Evolutionary conservation across 2,113 vertebrate genomes (phyloP).

Genomic region (Toxotes jaculatrix): DNA sequence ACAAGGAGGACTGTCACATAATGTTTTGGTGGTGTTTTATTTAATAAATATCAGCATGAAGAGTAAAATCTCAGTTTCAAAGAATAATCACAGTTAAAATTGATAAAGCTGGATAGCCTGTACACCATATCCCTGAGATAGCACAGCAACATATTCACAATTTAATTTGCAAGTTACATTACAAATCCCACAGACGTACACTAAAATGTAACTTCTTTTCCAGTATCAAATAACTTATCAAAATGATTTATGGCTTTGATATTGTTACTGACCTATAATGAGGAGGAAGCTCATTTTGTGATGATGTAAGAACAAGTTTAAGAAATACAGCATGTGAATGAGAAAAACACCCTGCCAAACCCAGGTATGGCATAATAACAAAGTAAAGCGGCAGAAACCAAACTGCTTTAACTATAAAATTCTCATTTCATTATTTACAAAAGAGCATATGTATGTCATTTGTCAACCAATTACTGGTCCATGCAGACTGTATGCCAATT

Average conservation of each 20-base stretch:
- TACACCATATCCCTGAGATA: slow-evolving; percentile 53
- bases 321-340: not conserved
- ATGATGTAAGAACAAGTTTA: not conserved
- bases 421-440: not conserved
- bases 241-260: slow-evolving; percentile 38
- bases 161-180: slow-evolving; percentile 7
- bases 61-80: slow-evolving; percentile 20
- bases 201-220: not conserved
- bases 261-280: slow-evolving; percentile 7
- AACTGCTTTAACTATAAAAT: not conserved
- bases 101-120: slow-evolving; percentile 1
- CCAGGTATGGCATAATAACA: not conserved
- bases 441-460: not conserved
- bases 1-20: not conserved
- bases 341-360: slow-evolving; percentile 17
- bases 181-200: slow-evolving; percentile 5
- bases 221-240: slow-evolving; percentile 15
- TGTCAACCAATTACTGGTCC: not conserved
- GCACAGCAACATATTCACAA: not conserved
- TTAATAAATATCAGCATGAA: slow-evolving; percentile 67
- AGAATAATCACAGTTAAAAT: slow-evolving; percentile 19
- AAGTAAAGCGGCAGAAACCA: not conserved
- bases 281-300: slow-evolving; percentile 3
- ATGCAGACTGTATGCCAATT: not conserved
- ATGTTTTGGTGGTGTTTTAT: slow-evolving; percentile 52